phyloP scores from a whole-genome alignment of 30 jellyfish, hydroid and myxozoan genomes.

The Hydractinia echinata region DNA sequence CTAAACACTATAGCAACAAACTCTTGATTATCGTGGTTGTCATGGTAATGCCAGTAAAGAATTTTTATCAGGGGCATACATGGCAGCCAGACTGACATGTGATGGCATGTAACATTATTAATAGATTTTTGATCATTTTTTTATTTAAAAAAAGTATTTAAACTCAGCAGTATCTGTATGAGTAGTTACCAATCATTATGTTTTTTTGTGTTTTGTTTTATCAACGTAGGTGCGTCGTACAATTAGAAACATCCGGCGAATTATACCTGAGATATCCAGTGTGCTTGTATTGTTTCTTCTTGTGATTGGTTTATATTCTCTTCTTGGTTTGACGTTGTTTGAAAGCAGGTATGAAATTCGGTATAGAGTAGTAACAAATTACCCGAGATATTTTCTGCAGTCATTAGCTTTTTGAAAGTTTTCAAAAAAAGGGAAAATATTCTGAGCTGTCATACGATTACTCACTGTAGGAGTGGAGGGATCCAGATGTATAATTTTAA shows the following conservation, averaged over 20 bases:
- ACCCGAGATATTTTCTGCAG: too few relatives aligned
- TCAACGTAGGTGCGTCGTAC: constrained; percentile 74
- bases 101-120: too few relatives aligned
- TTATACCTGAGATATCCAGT: constrained; percentile 78
- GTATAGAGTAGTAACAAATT: background rate
- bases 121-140: background rate
- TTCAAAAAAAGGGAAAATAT: too few relatives aligned
- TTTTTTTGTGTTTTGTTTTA: background rate
- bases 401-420: too few relatives aligned
- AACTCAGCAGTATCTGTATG: background rate
- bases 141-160: background rate
- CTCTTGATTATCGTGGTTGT: too few relatives aligned
- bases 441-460: too few relatives aligned
- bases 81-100: too few relatives aligned
- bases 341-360: constrained; percentile 50
- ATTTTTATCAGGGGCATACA: too few relatives aligned
- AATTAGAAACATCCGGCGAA: constrained; percentile 80
- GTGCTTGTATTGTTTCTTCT: constrained; percentile 67
- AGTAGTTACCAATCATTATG: background rate
- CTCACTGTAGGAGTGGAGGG: too few relatives aligned
- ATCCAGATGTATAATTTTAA: too few relatives aligned
- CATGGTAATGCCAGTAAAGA: too few relatives aligned
- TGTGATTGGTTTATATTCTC: constrained; percentile 76
- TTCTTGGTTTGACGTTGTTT: constrained; percentile 84
- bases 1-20: too few relatives aligned